Evolutionary conservation across 2,888 invertebrate genomes (phyloP).

Genomic region (Morinoia aosen): DNA sequence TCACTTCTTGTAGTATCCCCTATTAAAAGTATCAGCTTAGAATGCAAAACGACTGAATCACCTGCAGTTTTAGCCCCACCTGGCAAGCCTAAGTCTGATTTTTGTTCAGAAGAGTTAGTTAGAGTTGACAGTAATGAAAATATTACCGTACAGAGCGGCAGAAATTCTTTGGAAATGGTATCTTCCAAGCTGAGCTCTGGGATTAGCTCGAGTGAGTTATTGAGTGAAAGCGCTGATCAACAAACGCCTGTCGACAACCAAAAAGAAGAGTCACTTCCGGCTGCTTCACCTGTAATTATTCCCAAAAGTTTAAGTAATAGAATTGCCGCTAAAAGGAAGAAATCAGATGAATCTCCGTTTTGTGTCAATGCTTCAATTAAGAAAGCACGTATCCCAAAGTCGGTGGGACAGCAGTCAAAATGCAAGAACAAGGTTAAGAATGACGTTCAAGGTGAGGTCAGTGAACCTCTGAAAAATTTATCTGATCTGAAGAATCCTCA

Average conservation of each 20-base stretch:
- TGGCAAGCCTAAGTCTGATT: background rate
- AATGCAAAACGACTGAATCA: background rate
- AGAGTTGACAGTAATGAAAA: background rate
- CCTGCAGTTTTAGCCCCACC: background rate
- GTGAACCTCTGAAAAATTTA: background rate
- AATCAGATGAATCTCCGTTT: slow-evolving; percentile 11
- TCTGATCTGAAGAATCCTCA: background rate
- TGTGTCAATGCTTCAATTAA: background rate
- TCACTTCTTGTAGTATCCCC: background rate
- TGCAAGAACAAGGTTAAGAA: background rate
- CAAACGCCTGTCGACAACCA: background rate
- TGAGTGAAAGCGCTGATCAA: background rate
- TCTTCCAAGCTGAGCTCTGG: background rate
- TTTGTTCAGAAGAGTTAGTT: background rate
- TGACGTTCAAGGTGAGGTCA: background rate
- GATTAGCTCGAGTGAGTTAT: background rate
- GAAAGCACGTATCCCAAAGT: background rate
- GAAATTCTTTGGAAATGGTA: background rate
- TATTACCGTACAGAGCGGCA: background rate
- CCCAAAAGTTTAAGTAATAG: background rate
- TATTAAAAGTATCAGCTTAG: background rate
- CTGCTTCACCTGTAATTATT: background rate
- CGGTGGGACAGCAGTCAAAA: background rate
- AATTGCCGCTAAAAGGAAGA: background rate
- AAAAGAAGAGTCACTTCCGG: background rate